A percentile compares a stretch with the other conserved stretches of the same genome.
Conservation (phyloP, 2,113 vertebrate genomes). For the Mustela nigripes region DNA sequence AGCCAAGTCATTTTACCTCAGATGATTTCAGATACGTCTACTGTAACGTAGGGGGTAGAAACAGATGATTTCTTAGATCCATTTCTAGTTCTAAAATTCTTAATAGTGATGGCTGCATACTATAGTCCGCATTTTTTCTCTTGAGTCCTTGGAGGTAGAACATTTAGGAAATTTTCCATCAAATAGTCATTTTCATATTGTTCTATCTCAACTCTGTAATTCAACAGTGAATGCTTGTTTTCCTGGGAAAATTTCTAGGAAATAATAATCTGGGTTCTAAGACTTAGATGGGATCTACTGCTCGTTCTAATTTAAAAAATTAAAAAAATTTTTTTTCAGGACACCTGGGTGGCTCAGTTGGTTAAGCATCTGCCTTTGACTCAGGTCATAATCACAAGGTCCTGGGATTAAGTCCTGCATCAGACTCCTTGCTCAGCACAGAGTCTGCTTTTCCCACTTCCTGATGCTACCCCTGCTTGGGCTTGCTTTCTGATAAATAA, state of each 20-base stretch:
- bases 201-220: not conserved
- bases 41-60: not conserved
- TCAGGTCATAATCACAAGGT: too few relatives aligned
- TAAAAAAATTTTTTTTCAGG: not conserved
- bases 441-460: too few relatives aligned
- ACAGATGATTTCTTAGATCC: not conserved
- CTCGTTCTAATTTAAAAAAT: not conserved
- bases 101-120: not conserved
- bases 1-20: not conserved
- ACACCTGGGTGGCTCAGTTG: too few relatives aligned
- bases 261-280: conserved; percentile 6
- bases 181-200: not conserved
- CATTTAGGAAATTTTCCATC: not conserved
- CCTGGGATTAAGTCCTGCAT: too few relatives aligned
- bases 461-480: too few relatives aligned
- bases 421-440: too few relatives aligned
- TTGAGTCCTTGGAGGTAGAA: not conserved
- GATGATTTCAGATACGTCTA: not conserved
- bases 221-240: not conserved
- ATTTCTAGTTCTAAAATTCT: conserved; percentile 45
- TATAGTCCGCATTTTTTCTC: not conserved
- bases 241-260: not conserved
- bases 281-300: not conserved
- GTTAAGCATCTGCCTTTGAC: too few relatives aligned
- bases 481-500: too few relatives aligned